Evolutionary conservation across 2,888 invertebrate genomes (phyloP).

Genomic region (Eilema griseolum): DNA sequence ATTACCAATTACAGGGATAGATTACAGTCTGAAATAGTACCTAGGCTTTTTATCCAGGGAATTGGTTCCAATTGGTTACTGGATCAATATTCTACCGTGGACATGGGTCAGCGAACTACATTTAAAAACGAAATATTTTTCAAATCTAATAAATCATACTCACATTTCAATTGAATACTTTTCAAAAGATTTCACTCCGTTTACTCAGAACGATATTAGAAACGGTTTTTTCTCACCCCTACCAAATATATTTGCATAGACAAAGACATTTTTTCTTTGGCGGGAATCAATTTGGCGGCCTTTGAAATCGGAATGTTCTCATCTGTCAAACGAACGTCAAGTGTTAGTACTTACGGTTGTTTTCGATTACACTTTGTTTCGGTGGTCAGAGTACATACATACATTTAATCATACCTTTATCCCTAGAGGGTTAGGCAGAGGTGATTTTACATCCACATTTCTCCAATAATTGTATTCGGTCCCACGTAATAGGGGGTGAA

Average conservation of each 20-base stretch:
- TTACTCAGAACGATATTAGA: background rate
- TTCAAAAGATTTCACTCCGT: background rate
- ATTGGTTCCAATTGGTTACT: too few species aligned
- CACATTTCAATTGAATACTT: background rate
- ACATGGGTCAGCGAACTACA: too few species aligned
- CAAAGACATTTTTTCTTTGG: slow-evolving; percentile 32
- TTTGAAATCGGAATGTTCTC: slow-evolving; percentile 50
- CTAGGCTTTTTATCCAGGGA: too few species aligned
- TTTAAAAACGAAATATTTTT: background rate
- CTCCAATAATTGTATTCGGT: too few species aligned
- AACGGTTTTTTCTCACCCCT: slow-evolving; percentile 3
- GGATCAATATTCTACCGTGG: too few species aligned
- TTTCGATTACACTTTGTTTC: slow-evolving; percentile 22
- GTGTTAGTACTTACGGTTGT: slow-evolving; percentile 29
- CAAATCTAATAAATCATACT: background rate
- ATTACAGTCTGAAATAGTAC: too few species aligned
- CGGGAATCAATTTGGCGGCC: slow-evolving; percentile 37
- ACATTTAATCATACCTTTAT: too few species aligned
- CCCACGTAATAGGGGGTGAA: too few species aligned
- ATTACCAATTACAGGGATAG: too few species aligned
- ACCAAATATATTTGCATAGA: slow-evolving; percentile 20
- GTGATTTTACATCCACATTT: too few species aligned
- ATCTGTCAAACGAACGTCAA: slow-evolving; percentile 44
- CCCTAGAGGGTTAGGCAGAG: too few species aligned
- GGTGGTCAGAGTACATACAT: too few species aligned